Evolutionary conservation across 2,113 vertebrate genomes (phyloP).

Genomic region (Myotis lucifugus): DNA sequence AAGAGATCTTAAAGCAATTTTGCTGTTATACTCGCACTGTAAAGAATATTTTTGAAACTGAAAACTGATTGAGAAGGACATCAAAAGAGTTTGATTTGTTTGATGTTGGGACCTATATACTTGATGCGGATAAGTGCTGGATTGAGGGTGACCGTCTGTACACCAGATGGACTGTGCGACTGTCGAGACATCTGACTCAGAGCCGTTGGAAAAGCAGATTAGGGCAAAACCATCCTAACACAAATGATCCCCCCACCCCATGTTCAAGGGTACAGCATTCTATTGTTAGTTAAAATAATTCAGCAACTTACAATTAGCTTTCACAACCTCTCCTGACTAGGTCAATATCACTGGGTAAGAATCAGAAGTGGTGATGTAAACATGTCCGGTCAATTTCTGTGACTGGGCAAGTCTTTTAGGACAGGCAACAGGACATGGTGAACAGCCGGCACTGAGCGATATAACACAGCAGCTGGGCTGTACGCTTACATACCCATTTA

Average conservation of each 20-base stretch:
- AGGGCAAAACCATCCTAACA: background rate
- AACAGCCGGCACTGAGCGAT: background rate
- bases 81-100: constrained; percentile 70
- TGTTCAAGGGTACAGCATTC: background rate
- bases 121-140: constrained; percentile 15
- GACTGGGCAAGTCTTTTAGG: background rate
- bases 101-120: constrained; percentile 21
- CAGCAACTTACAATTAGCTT: background rate
- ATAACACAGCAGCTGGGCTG: background rate
- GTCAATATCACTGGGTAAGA: background rate
- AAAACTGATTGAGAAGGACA: constrained; percentile 52
- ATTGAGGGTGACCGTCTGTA: constrained; percentile 37
- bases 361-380: background rate
- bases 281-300: background rate
- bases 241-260: background rate
- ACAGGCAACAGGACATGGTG: background rate
- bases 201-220: constrained; percentile 20
- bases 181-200: background rate
- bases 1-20: background rate
- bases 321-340: background rate
- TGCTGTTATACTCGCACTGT: constrained; percentile 9
- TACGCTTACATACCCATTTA: background rate
- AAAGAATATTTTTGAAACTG: constrained; percentile 54
- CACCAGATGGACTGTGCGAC: background rate
- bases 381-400: background rate